phyloP scores from a whole-genome alignment of 2,888 invertebrate species.

The Craniophora ligustri region DNA sequence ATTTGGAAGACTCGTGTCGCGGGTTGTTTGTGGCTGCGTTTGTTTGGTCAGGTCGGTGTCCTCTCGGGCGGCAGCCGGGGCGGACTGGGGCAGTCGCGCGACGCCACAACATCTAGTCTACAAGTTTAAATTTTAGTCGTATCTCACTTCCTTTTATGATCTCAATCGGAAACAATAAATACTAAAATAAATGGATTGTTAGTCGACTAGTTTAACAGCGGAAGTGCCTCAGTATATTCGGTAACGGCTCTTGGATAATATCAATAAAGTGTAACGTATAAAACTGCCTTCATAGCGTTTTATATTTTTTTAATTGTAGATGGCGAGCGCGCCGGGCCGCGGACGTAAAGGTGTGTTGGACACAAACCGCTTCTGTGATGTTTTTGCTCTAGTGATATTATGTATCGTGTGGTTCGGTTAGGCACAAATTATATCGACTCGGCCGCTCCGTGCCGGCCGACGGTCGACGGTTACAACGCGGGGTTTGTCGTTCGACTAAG shows the following conservation, averaged over 20 bases:
- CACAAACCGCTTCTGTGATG: slow-evolving; percentile 85
- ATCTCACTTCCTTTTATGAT: slow-evolving; percentile 69
- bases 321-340: slow-evolving; percentile 68
- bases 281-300: slow-evolving; percentile 84
- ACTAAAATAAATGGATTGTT: slow-evolving; percentile 29
- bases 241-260: slow-evolving; percentile 73
- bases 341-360: slow-evolving; percentile 69
- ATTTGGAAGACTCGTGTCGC: slow-evolving; percentile 58
- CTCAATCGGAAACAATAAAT: slow-evolving; percentile 63
- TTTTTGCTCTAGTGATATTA: slow-evolving; percentile 76
- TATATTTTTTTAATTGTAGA: slow-evolving; percentile 83
- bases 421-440: slow-evolving; percentile 55
- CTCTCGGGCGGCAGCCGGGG: slow-evolving; percentile 47
- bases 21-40: slow-evolving; percentile 55
- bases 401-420: slow-evolving; percentile 60
- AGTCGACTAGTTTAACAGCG: slow-evolving; percentile 68
- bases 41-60: slow-evolving; percentile 50
- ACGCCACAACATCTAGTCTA: slow-evolving; percentile 62
- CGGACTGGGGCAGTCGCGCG: slow-evolving; percentile 26
- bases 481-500: slow-evolving; percentile 60
- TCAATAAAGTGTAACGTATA: slow-evolving; percentile 74
- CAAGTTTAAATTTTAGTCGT: slow-evolving; percentile 60
- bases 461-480: slow-evolving; percentile 49
- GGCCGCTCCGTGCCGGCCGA: slow-evolving; percentile 29
- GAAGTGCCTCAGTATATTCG: slow-evolving; percentile 80